These are phyloP conservation scores for Crenuchus spilurus DNA, from an alignment of 2,797 vertebrate species.

Conservation along the genomic window DNA sequence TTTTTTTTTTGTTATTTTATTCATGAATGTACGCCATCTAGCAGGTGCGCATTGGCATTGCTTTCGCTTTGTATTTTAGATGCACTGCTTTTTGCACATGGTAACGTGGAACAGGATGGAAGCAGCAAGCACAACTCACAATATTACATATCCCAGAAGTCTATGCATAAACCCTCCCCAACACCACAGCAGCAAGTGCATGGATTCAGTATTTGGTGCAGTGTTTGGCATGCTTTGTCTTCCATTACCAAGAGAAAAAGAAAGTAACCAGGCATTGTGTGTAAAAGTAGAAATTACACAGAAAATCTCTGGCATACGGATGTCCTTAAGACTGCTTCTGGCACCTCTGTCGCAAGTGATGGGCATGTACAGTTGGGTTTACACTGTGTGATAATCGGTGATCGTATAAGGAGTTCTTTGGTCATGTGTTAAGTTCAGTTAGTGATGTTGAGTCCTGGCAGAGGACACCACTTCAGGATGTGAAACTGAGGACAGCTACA, in stretches of 20 bases:
- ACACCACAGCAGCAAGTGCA: conserved; percentile 1
- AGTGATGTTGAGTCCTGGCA: too few relatives aligned
- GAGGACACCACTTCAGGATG: too few relatives aligned
- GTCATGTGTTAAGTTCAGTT: too few relatives aligned
- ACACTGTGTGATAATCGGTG: too few relatives aligned
- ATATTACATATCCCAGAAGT: background rate
- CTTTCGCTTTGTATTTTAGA: conserved; percentile 36
- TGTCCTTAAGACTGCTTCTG: too few relatives aligned
- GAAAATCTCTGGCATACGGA: too few relatives aligned
- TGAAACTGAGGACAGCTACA: too few relatives aligned
- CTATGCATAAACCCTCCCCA: background rate
- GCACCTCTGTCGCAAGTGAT: too few relatives aligned
- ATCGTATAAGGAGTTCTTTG: too few relatives aligned
- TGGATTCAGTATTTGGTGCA: background rate
- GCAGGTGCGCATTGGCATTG: conserved; percentile 30
- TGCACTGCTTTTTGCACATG: conserved; percentile 69
- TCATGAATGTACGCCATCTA: conserved; percentile 45
- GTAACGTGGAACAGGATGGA: conserved; percentile 54
- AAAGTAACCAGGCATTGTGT: too few relatives aligned
- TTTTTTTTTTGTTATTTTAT: conserved; percentile 23
- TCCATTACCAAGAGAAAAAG: conserved; percentile 18
- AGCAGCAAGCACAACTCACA: conserved; percentile 32
- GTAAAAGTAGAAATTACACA: too few relatives aligned
- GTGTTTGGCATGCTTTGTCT: conserved; percentile 19
- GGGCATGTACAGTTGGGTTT: too few relatives aligned